Evolutionary conservation across 2,888 invertebrate genomes (phyloP).

Genomic region (Cylindroiulus punctatus): DNA sequence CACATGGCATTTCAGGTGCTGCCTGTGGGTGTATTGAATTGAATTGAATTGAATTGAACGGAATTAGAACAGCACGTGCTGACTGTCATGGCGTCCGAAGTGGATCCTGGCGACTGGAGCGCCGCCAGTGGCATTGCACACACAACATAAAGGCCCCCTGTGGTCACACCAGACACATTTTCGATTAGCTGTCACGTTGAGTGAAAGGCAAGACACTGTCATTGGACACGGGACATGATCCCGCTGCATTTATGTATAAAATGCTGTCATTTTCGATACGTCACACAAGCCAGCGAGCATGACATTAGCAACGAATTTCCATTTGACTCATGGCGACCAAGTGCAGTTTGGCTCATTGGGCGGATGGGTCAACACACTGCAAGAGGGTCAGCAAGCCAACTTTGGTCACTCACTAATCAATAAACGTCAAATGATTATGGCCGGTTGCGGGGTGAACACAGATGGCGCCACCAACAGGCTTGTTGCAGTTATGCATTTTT

Average conservation of each 20-base stretch:
- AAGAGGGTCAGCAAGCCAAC: slow-evolving; percentile 35
- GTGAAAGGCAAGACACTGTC: neutral
- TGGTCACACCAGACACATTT: no score
- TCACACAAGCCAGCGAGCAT: neutral
- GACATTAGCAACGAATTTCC: neutral
- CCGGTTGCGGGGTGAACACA: neutral
- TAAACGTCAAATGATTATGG: slow-evolving; percentile 38
- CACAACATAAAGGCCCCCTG: no score
- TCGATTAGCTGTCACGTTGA: neutral
- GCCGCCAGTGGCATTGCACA: no score
- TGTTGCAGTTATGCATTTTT: no score
- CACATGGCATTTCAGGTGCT: no score
- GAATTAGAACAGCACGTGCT: no score
- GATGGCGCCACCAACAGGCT: no score
- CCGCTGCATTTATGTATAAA: neutral
- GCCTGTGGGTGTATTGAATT: no score
- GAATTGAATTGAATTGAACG: no score
- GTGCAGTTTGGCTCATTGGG: neutral
- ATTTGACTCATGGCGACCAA: neutral
- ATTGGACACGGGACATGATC: neutral
- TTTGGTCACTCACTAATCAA: slow-evolving; percentile 45
- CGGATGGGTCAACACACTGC: slow-evolving; percentile 15
- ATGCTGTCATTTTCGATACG: neutral
- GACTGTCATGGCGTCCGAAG: no score
- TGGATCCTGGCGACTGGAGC: no score